Conservation (phyloP, 1,140 invertebrate genomes). For the Plodia interpunctella region DNA sequence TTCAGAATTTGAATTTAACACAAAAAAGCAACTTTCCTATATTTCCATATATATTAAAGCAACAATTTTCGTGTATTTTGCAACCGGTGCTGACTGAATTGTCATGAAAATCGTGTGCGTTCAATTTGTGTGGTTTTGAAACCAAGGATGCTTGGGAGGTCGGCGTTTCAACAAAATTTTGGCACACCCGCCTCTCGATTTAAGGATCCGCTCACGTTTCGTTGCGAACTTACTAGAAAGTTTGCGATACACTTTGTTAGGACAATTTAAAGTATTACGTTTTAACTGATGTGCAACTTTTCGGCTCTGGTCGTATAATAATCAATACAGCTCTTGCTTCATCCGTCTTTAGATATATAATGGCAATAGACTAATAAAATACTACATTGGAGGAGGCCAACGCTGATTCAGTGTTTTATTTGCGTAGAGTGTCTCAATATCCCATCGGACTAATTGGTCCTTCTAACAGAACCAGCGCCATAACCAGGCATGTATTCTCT, state of each 20-base stretch:
- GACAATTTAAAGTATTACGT: no score
- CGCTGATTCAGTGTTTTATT: no score
- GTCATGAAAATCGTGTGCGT: constrained; percentile 3
- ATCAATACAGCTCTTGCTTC: no score
- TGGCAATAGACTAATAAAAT: no score
- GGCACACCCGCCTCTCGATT: not conserved
- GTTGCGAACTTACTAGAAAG: not conserved
- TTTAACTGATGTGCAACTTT: no score
- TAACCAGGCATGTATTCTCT: no score
- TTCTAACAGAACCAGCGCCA: no score
- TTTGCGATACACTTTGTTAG: not conserved
- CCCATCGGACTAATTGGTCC: no score
- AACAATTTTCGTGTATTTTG: not conserved
- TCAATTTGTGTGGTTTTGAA: not conserved
- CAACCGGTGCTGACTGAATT: not conserved
- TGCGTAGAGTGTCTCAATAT: no score
- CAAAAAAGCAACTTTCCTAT: not conserved
- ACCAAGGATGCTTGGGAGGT: not conserved
- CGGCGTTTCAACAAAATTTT: constrained; percentile 2
- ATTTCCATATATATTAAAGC: not conserved
- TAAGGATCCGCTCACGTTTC: not conserved
- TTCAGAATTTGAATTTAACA: not conserved
- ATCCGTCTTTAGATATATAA: no score
- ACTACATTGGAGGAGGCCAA: no score
- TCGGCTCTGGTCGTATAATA: no score